These are phyloP conservation scores for Siderastrea radians DNA, from an alignment of 92 coral and sea anemone genomes.

Conservation along the genomic window DNA sequence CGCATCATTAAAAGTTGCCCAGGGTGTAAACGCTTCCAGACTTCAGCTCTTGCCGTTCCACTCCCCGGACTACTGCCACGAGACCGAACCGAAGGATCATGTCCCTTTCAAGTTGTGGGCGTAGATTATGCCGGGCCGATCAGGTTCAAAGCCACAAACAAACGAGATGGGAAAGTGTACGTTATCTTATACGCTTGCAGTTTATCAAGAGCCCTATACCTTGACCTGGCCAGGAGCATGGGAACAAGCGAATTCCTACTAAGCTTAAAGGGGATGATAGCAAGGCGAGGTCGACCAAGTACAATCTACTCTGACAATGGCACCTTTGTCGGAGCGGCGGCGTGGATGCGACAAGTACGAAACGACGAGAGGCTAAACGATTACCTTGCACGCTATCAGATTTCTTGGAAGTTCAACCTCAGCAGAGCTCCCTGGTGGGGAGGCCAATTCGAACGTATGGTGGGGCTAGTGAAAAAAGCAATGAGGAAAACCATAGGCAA, in stretches of 20 bases:
- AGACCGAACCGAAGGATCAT: too few relatives aligned
- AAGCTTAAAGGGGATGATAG: too few relatives aligned
- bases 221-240: background rate
- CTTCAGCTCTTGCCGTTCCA: too few relatives aligned
- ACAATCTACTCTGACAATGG: conserved; percentile 10
- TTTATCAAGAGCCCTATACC: background rate
- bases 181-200: conserved; percentile 4
- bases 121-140: background rate
- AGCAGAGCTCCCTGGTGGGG: background rate
- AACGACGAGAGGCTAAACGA: background rate
- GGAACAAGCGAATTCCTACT: background rate
- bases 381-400: conserved; percentile 2
- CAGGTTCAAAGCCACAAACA: background rate
- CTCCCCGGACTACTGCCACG: too few relatives aligned
- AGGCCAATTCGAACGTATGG: conserved; percentile 23
- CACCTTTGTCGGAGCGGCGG: background rate
- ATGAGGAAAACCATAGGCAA: background rate
- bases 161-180: conserved; percentile 7
- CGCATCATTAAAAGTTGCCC: too few relatives aligned
- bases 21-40: too few relatives aligned
- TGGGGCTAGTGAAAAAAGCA: background rate
- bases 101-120: too few relatives aligned
- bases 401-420: conserved; percentile 16
- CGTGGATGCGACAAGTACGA: background rate
- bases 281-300: background rate